Evolutionary conservation across 2,888 invertebrate genomes (phyloP), one percentile per base, ranked within the genome.

Genomic region (Cheiracanthium punctorium): DNA sequence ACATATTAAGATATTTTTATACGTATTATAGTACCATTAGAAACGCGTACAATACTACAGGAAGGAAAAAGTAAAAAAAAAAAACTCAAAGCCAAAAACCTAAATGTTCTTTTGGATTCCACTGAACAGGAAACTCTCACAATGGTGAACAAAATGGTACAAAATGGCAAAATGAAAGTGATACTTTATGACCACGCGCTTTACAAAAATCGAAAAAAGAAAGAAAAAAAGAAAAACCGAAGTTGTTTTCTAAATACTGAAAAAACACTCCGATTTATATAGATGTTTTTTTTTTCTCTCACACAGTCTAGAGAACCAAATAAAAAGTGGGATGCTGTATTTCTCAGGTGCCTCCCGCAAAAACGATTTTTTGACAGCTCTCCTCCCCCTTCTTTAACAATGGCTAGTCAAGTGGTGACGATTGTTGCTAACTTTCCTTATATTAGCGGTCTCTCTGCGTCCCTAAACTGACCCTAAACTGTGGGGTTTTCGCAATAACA

Each of bases 401-500:
- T 84, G 52, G 33, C 77, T 72, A 84, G 82, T 84, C 77, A 84
- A 84, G 82, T 84, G 82, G 77, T 48, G 48, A 43, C 65, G 74
- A 76, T 72, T 76, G 70, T 71, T 30, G 29, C 8, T 33, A 17
- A 48, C 77, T 12, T 65, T 64, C 71, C 72, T 41, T 48, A 71
- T 84, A 84, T 84, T 84, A 84, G 82, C 77, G 82, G 82, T 84
- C 81, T 81, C 29, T 64, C 48, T 74, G 14, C 43, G 58, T 32
- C 58, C 70, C 71, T 72, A 72, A 84, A 77, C 82, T 84, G 82
- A 84, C 82, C 82, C 58, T 77, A 77, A 84, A 77, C 72, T 75
- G 72, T 72, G 65, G 32, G 30, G 65, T 75, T 71, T 52, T 48
- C 77, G 77, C 76, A 71, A 77, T 71, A 71, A 77, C 64, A 24